Percentiles rank a stretch among this genome's conserved stretches.
Conservation (phyloP, 2,888 invertebrate species). For the Troides helena region DNA sequence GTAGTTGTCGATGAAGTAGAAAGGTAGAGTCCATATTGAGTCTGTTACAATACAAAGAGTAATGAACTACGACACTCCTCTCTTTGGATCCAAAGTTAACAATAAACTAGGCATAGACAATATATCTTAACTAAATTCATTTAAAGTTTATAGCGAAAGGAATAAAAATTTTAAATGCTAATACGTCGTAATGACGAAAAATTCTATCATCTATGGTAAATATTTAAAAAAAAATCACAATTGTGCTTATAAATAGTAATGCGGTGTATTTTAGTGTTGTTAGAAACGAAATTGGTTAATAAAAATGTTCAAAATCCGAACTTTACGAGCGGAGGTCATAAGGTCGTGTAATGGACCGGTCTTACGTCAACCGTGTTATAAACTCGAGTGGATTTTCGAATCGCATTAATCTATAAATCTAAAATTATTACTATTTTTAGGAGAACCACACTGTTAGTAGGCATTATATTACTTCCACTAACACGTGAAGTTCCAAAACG, state of each 20-base stretch:
- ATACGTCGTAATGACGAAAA: too few relatives aligned
- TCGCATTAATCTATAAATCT: slow-evolving; percentile 33
- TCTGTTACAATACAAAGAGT: too few relatives aligned
- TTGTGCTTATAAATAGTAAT: slow-evolving; percentile 29
- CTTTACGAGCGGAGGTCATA: slow-evolving; percentile 38
- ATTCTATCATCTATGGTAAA: not conserved
- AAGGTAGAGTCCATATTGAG: too few relatives aligned
- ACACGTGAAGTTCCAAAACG: not conserved
- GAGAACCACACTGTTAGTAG: too few relatives aligned
- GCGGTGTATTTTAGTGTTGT: slow-evolving; percentile 30
- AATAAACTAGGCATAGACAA: not conserved
- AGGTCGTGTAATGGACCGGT: slow-evolving; percentile 33
- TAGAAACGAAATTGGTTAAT: slow-evolving; percentile 31
- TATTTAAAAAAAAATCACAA: slow-evolving; percentile 11
- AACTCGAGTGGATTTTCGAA: slow-evolving; percentile 34
- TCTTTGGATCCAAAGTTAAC: not conserved
- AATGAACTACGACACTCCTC: too few relatives aligned
- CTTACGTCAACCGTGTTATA: slow-evolving; percentile 38
- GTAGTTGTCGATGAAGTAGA: too few relatives aligned
- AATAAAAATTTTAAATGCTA: not conserved
- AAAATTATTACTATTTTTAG: too few relatives aligned
- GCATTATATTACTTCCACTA: too few relatives aligned
- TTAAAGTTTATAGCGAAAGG: not conserved
- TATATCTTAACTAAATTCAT: not conserved
- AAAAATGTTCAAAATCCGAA: slow-evolving; percentile 33